Base-by-base conservation (phyloP, 2,113 vertebrate species). In the Notothenia coriiceps region DNA sequence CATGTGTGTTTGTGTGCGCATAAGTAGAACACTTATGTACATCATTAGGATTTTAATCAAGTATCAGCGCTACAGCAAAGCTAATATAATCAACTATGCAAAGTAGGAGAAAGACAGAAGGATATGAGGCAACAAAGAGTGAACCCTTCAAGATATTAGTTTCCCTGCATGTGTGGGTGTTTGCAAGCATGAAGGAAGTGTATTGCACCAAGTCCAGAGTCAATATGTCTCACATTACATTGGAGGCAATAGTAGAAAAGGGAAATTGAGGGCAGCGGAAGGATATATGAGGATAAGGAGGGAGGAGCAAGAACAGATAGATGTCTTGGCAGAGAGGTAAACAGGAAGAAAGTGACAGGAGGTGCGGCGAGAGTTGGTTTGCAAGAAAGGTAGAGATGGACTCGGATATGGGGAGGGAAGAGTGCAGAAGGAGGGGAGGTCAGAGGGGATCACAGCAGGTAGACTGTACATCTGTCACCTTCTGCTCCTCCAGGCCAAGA, bases 391-490 rank as follows among this genome's bases (percentile, higher is more conserved):
- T 52, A 69, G 56, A 68, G 64, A 72, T 60, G 56, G 69, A 50
- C 43, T 78, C 43, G 1, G 12, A 55, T 18, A 56, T 1, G 12
- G 75, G 55, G 74, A 80, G 85, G 78, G 51, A 66, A 74, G 77
- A 74, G 63, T 70, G 70, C 65, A 86, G 82, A 60, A 66, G 87
- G 82, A 88, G 75, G 44, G 47, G 82, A 89, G 88, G 88, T 92
- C 85, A 87, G 80, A 90, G 85, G 87, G 85, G 82, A 88, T 68
- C 76, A 50, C 85, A 73, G 83, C 88, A 92, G 90, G 87, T 88
- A 87, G 77, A 56, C 80, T 73, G 89, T 93, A 88, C 92, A 94
- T 93, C 94, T 91, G 92, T 92, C 94, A 94, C 90, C 89, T 90
- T 88, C 88, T 90, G 88, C 89, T 90, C 84, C 81, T 82, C 54